phyloP scores from a whole-genome alignment of 2,113 vertebrate genomes.

The Odocoileus hemionus region DNA sequence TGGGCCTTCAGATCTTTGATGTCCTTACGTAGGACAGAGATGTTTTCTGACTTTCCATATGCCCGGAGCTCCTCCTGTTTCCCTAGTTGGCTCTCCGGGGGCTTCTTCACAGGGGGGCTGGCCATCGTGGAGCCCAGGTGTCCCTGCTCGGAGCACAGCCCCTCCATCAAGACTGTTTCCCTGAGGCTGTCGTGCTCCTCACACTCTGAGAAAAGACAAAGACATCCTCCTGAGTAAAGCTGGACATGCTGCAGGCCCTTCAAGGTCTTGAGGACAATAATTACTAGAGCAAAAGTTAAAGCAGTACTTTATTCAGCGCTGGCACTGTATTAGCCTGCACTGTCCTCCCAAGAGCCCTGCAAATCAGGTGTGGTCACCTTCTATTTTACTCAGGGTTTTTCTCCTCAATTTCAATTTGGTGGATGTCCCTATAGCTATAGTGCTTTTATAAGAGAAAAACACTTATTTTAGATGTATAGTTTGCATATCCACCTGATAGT shows the following conservation, averaged over 20 bases:
- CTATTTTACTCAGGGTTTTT: neutral
- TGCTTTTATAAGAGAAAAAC: neutral
- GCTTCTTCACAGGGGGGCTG: conserved; percentile 4
- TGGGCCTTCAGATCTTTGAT: conserved; percentile 87
- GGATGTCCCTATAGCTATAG: neutral
- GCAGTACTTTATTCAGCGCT: neutral
- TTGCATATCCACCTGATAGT: neutral
- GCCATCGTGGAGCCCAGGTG: neutral
- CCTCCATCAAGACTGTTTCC: conserved; percentile 61
- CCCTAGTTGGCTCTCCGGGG: neutral
- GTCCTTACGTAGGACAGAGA: conserved; percentile 81
- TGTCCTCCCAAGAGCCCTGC: neutral
- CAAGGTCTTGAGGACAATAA: neutral
- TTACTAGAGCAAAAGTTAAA: neutral
- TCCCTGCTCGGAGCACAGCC: conserved; percentile 65
- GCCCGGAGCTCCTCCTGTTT: conserved; percentile 47
- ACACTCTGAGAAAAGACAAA: conserved; percentile 83
- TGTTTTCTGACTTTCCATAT: conserved; percentile 57
- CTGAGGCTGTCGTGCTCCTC: conserved; percentile 83
- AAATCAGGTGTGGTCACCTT: neutral
- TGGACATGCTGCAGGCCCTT: neutral
- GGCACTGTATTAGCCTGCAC: neutral
- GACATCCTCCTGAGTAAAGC: neutral
- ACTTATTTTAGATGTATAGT: neutral
- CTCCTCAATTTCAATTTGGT: neutral